Base-by-base conservation (phyloP, 1,140 invertebrate species). In the Ectropis grisescens region DNA sequence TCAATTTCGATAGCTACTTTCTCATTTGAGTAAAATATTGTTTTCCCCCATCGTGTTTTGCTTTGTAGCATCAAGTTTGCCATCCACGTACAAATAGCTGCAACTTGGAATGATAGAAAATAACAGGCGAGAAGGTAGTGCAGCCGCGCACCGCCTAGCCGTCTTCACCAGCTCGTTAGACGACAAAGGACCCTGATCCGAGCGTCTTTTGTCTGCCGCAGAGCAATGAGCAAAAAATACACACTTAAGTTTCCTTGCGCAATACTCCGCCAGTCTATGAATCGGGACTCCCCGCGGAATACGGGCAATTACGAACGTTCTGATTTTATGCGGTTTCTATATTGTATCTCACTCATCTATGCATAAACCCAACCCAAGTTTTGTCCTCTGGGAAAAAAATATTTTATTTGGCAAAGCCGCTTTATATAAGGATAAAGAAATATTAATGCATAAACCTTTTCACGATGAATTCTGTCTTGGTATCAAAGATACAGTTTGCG, bases 131-230 rank as follows among this genome's bases (percentile, higher is more conserved):
- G n/a, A n/a, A n/a, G n/a, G n/a, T n/a, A n/a, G n/a, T n/a, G 16
- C 29, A 28, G 38, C 34, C 33, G n/a, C n/a, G n/a, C n/a, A n/a
- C n/a, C n/a, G n/a, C n/a, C n/a, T n/a, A n/a, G n/a, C n/a, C n/a
- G n/a, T n/a, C n/a, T n/a, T 55, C 47, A 50, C 47, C 47, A 55
- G 47, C 41, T 47, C 33, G 52, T 44, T 47, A 41, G 37, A 33
- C 43, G 31, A 55, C 52, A 55, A 55, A 55, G 52, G 44, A 47
- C 29, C 31, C 31, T 40, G 51, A 47, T 44, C 37, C 47, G 30
- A 29, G 23, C 24, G 16, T 29, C 37, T 41, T 47, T 51, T 47
- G 44, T 56, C 30, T 33, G 40, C 43, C 31, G 13, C 31, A 9
- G 19, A 26, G 4, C 29, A 33, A 37, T 11, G 32, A 40, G 27